A percentile compares a stretch with the other conserved stretches of the same genome.
phyloP scores from a whole-genome alignment of 2,797 vertebrate genomes.

The Percopsis omiscomaycus region DNA sequence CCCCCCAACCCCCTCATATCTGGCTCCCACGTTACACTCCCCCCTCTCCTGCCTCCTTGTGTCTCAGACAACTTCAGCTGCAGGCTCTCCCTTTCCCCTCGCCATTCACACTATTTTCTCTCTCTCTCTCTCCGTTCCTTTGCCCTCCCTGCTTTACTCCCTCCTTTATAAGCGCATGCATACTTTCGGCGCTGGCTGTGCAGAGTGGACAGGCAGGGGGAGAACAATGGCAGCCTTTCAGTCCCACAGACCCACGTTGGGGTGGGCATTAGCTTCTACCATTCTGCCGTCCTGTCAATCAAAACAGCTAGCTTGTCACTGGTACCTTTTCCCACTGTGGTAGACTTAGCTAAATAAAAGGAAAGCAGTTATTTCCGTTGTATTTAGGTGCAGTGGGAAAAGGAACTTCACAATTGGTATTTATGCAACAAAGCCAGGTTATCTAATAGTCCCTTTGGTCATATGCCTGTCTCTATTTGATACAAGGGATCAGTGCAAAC shows the following conservation, averaged over 20 bases:
- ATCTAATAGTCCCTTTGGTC: slow-evolving; percentile 26
- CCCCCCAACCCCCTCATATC: slow-evolving; percentile 47
- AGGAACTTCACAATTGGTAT: slow-evolving; percentile 18
- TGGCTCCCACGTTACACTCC: slow-evolving; percentile 48
- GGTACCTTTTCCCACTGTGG: slow-evolving; percentile 58
- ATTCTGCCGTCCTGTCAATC: slow-evolving; percentile 77
- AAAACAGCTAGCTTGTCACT: slow-evolving; percentile 71
- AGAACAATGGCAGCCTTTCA: slow-evolving; percentile 89
- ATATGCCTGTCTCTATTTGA: neutral
- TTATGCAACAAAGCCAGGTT: slow-evolving; percentile 20
- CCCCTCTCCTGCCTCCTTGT: slow-evolving; percentile 42
- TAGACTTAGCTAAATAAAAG: slow-evolving; percentile 47
- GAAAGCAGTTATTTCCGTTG: slow-evolving; percentile 46
- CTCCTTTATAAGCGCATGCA: slow-evolving; percentile 80
- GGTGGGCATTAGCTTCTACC: slow-evolving; percentile 68
- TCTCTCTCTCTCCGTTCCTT: slow-evolving; percentile 65
- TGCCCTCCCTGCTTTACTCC: slow-evolving; percentile 66
- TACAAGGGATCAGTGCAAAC: slow-evolving; percentile 13
- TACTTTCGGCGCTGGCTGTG: slow-evolving; percentile 77
- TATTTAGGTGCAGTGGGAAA: slow-evolving; percentile 21
- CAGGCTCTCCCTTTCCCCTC: slow-evolving; percentile 51
- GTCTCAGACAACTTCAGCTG: slow-evolving; percentile 68
- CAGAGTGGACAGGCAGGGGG: slow-evolving; percentile 74
- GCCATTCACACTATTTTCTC: slow-evolving; percentile 65
- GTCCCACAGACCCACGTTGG: slow-evolving; percentile 59